A percentile compares a stretch with the other conserved stretches of the same genome.
phyloP scores from a whole-genome alignment of 2,888 invertebrate species.

The Meghimatium bilineatum region DNA sequence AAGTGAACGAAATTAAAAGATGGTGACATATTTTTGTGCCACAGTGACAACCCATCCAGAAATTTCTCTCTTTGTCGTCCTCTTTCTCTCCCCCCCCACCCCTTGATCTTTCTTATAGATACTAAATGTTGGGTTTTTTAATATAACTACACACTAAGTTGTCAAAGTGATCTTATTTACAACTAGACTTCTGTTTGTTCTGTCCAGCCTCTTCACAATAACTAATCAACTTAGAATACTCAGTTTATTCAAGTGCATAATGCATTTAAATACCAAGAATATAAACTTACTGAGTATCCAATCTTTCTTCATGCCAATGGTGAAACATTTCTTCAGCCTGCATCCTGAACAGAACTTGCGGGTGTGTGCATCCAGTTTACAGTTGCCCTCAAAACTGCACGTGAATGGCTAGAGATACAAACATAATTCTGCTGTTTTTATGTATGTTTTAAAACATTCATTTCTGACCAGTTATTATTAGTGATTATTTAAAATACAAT shows the following conservation, averaged over 20 bases:
- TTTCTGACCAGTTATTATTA: no score
- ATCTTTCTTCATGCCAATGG: slow-evolving; percentile 94
- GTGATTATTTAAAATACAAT: no score
- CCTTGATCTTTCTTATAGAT: background rate
- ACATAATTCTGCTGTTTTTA: background rate
- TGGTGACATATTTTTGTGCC: no score
- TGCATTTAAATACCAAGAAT: background rate
- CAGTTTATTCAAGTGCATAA: no score
- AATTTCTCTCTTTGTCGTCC: no score
- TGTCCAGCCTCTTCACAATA: no score
- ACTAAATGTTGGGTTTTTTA: no score
- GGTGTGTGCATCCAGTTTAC: slow-evolving; percentile 92
- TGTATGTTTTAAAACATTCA: no score
- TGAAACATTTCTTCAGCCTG: slow-evolving; percentile 92
- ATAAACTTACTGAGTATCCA: slow-evolving; percentile 87
- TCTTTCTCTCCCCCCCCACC: no score
- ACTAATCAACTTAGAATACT: no score
- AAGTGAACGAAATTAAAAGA: no score
- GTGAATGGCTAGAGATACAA: slow-evolving; percentile 83
- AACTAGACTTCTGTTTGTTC: background rate
- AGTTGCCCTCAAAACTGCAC: slow-evolving; percentile 94
- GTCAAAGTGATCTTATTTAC: background rate
- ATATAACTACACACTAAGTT: background rate
- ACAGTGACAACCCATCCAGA: no score
- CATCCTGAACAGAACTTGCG: slow-evolving; percentile 97